Conservation (phyloP, 2,113 vertebrate genomes). For the Platysteira castanea region DNA sequence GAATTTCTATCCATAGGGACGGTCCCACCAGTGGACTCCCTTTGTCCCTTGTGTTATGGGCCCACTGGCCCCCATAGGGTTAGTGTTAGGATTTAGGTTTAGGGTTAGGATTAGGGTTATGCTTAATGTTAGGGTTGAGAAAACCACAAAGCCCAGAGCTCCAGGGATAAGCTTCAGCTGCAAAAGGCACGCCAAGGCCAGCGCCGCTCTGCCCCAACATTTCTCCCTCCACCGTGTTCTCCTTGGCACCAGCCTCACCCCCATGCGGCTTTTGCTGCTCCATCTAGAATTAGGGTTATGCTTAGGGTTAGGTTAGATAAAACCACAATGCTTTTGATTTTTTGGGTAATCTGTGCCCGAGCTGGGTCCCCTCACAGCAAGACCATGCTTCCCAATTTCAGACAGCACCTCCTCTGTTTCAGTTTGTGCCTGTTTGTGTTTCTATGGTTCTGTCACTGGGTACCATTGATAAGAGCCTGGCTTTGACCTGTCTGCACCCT, state of each 20-base stretch:
- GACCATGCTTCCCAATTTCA: neutral
- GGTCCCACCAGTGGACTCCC: too few relatives aligned
- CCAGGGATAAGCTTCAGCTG: too few relatives aligned
- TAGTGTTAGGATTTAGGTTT: too few relatives aligned
- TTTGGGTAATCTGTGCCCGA: neutral
- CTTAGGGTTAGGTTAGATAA: neutral
- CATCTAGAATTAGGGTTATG: accelerated
- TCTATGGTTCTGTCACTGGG: neutral
- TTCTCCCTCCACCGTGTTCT: neutral
- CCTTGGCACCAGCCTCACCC: neutral
- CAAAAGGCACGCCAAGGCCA: too few relatives aligned
- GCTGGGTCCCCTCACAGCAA: neutral
- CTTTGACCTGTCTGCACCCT: neutral
- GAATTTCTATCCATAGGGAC: too few relatives aligned
- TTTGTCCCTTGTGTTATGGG: too few relatives aligned
- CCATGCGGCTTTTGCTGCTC: neutral
- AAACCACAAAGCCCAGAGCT: too few relatives aligned
- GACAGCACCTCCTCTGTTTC: neutral
- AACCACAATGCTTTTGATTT: neutral
- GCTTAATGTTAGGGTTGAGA: too few relatives aligned
- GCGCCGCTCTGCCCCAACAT: too few relatives aligned
- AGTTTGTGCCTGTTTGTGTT: neutral
- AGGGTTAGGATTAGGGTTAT: too few relatives aligned
- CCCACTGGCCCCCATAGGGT: too few relatives aligned
- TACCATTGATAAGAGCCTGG: neutral